These are phyloP conservation scores for Spisula solida DNA, from an alignment of 2,888 invertebrate genomes.

Conservation along the genomic window DNA sequence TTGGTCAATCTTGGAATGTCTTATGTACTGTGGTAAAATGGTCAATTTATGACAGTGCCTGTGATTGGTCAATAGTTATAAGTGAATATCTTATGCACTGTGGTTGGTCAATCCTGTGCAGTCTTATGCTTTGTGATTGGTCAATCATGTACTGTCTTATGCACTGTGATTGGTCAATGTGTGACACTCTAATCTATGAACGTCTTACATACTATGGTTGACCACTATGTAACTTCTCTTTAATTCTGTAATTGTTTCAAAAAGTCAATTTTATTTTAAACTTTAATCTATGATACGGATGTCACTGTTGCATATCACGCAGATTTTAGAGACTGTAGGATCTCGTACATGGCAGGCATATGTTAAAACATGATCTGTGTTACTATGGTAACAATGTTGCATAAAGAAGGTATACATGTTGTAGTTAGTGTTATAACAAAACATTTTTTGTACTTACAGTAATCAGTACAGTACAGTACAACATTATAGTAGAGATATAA, in stretches of 20 bases:
- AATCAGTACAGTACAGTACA: neutral
- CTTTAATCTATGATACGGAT: neutral
- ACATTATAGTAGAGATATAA: no score
- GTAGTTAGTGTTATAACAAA: neutral
- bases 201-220: neutral
- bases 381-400: neutral
- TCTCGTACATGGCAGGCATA: constrained; percentile 18
- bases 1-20: neutral
- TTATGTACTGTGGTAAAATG: neutral
- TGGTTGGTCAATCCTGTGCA: neutral
- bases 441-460: neutral
- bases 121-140: neutral
- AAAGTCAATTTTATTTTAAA: neutral
- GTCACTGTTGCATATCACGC: neutral
- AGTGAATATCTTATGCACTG: neutral
- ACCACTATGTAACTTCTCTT: neutral
- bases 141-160: neutral
- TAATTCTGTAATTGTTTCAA: neutral
- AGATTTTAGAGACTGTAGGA: constrained; percentile 8
- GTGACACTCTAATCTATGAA: no score
- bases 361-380: constrained; percentile 13
- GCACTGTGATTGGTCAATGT: neutral
- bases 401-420: neutral
- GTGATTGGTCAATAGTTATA: neutral
- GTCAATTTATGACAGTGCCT: neutral